Percentiles rank a stretch among this genome's conserved stretches.
Conservation (phyloP, 2,113 vertebrate species). For the Plecturocebus donacophilus region DNA sequence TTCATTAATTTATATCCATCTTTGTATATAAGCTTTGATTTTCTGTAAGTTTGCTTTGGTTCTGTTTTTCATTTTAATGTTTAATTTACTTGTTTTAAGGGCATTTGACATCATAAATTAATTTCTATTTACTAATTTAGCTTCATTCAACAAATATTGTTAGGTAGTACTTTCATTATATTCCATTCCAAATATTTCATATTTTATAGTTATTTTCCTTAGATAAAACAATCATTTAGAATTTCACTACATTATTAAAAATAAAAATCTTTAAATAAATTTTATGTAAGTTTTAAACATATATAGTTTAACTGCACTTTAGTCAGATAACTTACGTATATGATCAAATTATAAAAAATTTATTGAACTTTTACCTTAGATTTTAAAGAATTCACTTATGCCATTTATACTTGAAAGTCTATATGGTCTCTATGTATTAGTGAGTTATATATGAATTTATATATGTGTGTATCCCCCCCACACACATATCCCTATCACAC, state of each 20-base stretch:
- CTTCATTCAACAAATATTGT: neutral
- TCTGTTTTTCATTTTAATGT: neutral
- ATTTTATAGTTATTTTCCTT: neutral
- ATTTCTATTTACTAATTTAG: neutral
- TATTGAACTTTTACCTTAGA: neutral
- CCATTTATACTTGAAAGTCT: neutral
- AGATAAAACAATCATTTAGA: neutral
- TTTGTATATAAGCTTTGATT: neutral
- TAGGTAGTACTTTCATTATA: neutral
- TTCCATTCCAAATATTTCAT: neutral
- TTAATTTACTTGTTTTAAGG: neutral
- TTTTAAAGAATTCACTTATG: neutral
- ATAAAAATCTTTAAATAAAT: neutral
- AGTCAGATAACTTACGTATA: neutral
- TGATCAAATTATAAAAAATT: neutral
- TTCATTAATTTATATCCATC: neutral
- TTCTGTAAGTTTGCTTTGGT: neutral
- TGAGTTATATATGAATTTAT: neutral
- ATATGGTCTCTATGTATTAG: neutral
- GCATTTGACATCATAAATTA: neutral
- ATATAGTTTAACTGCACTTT: neutral
- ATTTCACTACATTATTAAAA: neutral
- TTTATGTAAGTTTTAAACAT: neutral
- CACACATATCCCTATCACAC: neutral
- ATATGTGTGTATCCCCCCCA: too few relatives aligned